A percentile compares a stretch with the other conserved stretches of the same genome.
These are phyloP conservation scores for Passer montanus DNA, from an alignment of 2,113 vertebrate genomes.

Conservation along the genomic window DNA sequence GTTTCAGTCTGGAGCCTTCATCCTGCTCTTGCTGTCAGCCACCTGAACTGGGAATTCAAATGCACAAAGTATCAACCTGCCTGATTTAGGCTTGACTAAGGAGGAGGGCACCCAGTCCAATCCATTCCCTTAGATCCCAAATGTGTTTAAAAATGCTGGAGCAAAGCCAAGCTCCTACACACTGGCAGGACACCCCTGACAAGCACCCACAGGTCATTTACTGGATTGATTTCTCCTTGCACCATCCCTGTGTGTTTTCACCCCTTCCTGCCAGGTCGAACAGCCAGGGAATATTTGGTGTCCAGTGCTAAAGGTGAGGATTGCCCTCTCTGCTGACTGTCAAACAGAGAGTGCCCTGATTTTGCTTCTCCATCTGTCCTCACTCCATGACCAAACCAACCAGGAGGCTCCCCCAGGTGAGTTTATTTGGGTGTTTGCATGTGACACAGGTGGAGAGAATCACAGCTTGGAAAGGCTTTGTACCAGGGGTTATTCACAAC, in stretches of 20 bases:
- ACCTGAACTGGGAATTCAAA: background rate
- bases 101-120: background rate
- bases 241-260: background rate
- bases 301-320: background rate
- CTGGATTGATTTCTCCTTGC: background rate
- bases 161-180: background rate
- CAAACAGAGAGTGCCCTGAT: background rate
- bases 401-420: background rate
- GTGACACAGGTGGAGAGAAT: background rate
- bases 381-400: background rate
- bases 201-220: rapidly evolving
- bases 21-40: background rate
- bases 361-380: background rate
- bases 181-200: too few species aligned
- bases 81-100: background rate
- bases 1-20: background rate
- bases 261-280: background rate
- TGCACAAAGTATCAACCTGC: background rate
- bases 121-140: background rate
- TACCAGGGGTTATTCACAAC: background rate
- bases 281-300: background rate
- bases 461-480: background rate
- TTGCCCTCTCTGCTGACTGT: background rate
- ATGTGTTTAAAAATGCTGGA: background rate
- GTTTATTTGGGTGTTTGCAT: background rate